phyloP scores from a whole-genome alignment of 2,888 invertebrate genomes.

The Micoletzkya japonica region DNA sequence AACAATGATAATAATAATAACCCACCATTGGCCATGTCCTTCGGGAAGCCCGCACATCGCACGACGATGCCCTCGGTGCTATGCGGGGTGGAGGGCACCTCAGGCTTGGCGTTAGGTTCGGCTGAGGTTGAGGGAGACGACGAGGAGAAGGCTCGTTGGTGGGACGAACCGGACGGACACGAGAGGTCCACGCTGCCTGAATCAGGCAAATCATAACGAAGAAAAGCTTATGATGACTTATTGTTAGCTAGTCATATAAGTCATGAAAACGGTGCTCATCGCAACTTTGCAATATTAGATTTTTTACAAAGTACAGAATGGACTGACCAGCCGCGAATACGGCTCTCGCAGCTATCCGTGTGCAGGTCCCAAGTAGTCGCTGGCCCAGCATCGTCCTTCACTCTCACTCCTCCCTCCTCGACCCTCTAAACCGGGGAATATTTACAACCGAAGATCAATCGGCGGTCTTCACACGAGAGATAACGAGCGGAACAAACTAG shows the following conservation, averaged over 20 bases:
- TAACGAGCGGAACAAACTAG: neutral
- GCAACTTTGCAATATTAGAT: neutral
- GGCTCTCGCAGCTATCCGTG: conserved; percentile 49
- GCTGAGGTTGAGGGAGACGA: too few species aligned
- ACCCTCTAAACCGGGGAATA: too few species aligned
- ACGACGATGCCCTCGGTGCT: conserved; percentile 50
- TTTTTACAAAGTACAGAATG: neutral
- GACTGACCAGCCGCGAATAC: conserved; percentile 38
- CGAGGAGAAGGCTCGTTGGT: too few species aligned
- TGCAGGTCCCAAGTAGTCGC: conserved; percentile 34
- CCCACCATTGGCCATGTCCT: conserved; percentile 39
- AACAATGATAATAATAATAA: neutral
- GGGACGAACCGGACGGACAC: too few species aligned
- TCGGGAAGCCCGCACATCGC: conserved; percentile 60
- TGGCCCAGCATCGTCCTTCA: conserved; percentile 13
- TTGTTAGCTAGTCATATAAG: too few species aligned
- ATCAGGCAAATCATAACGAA: too few species aligned
- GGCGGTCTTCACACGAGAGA: neutral
- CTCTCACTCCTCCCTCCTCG: neutral
- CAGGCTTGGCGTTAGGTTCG: too few species aligned
- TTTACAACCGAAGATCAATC: too few species aligned
- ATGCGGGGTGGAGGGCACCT: conserved; percentile 30
- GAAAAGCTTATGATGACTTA: too few species aligned
- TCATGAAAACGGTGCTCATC: too few species aligned
- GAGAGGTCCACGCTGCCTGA: too few species aligned